phyloP scores from a whole-genome alignment of 2,888 invertebrate species.

The Schrankia costaestrigalis region DNA sequence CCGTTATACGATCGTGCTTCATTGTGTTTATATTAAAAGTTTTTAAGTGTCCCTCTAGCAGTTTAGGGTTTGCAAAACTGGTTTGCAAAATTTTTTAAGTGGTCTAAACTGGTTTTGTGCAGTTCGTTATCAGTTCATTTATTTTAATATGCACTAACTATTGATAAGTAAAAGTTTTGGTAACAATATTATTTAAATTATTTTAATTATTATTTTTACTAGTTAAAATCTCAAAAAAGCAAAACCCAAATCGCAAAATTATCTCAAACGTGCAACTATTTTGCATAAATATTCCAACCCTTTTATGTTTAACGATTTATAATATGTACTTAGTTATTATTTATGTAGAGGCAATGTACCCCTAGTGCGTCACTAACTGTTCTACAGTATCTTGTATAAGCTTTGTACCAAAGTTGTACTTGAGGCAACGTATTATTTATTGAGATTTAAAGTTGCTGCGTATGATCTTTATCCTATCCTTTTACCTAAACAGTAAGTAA shows the following conservation, averaged over 20 bases:
- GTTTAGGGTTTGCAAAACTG: slow-evolving; percentile 50
- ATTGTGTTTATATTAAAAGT: slow-evolving; percentile 74
- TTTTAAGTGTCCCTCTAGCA: slow-evolving; percentile 59
- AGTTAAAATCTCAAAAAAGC: too few relatives aligned
- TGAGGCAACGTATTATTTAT: too few relatives aligned
- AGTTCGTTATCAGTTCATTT: slow-evolving; percentile 24
- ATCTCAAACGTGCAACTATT: slow-evolving; percentile 46
- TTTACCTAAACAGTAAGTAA: too few relatives aligned
- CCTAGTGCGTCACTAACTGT: slow-evolving; percentile 36
- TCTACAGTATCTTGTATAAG: slow-evolving; percentile 32
- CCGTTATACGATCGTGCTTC: slow-evolving; percentile 44
- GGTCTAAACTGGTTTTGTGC: slow-evolving; percentile 38
- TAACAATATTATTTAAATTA: too few relatives aligned
- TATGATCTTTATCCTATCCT: too few relatives aligned
- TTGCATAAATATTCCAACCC: slow-evolving; percentile 60
- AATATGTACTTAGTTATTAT: slow-evolving; percentile 60
- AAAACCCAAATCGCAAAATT: too few relatives aligned
- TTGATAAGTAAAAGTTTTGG: slow-evolving; percentile 4
- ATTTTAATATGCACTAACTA: slow-evolving; percentile 15
- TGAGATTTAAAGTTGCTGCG: too few relatives aligned
- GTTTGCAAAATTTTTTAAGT: slow-evolving; percentile 43
- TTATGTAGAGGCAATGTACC: slow-evolving; percentile 51
- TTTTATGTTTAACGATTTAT: slow-evolving; percentile 43
- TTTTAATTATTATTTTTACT: too few relatives aligned
- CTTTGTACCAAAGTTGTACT: slow-evolving; percentile 27